phyloP scores from a whole-genome alignment of 2,888 invertebrate species.

The Noctua pronuba region DNA sequence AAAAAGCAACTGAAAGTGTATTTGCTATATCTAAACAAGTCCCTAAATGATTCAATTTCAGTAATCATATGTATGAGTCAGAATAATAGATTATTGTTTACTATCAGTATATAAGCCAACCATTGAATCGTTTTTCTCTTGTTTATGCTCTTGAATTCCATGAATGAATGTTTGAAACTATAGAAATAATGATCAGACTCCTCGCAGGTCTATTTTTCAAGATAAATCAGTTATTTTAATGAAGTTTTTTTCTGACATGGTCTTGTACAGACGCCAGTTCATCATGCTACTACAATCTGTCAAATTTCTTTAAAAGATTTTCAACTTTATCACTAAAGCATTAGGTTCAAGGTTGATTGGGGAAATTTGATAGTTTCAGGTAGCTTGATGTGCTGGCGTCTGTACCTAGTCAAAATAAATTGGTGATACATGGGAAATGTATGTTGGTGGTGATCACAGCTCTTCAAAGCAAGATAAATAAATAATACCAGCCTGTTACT shows the following conservation, averaged over 20 bases:
- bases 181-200: neutral
- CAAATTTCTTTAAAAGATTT: too few species aligned
- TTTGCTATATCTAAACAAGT: neutral
- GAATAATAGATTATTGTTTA: conserved; percentile 28
- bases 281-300: too few species aligned
- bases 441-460: neutral
- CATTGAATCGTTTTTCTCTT: conserved; percentile 14
- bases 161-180: conserved; percentile 25
- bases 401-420: neutral
- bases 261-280: too few species aligned
- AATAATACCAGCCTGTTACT: too few species aligned
- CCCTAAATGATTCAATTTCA: neutral
- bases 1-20: conserved; percentile 1
- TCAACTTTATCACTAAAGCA: too few species aligned
- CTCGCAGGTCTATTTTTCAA: neutral
- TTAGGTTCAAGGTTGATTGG: too few species aligned
- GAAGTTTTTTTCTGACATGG: neutral
- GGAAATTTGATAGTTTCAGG: too few species aligned
- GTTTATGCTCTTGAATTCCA: neutral
- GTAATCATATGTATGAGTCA: conserved; percentile 1
- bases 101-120: neutral
- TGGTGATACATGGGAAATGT: conserved; percentile 4
- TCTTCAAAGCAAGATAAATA: conserved; percentile 1
- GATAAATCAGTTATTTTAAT: conserved; percentile 2
- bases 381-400: too few species aligned